A percentile compares a stretch with the other conserved stretches of the same genome.
Conservation (phyloP, 2,113 vertebrate species). For the Hyperopisus bebe region DNA sequence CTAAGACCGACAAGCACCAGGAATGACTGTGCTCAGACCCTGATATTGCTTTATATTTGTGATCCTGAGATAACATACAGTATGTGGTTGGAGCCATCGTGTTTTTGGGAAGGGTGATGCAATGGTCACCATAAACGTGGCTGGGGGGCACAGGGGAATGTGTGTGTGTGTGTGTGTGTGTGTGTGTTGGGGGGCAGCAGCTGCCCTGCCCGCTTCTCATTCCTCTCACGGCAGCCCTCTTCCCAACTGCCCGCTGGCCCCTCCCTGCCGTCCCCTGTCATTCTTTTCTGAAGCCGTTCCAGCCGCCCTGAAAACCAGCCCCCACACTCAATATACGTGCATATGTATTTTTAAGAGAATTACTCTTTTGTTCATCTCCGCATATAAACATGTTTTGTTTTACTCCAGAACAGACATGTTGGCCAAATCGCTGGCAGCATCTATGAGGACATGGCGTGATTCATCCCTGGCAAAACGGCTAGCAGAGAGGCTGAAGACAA, state of each 20-base stretch:
- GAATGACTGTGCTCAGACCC: background rate
- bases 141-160: background rate
- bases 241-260: background rate
- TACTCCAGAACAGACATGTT: background rate
- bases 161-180: too few species aligned
- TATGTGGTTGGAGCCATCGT: background rate
- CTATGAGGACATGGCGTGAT: background rate
- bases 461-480: background rate
- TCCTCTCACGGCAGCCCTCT: background rate
- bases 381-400: conserved; percentile 3
- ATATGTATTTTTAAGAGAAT: background rate
- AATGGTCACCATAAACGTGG: background rate
- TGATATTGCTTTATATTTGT: background rate
- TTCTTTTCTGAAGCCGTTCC: background rate
- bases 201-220: conserved; percentile 14
- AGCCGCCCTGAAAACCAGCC: background rate
- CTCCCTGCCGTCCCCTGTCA: background rate
- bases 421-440: background rate
- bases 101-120: background rate
- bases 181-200: background rate
- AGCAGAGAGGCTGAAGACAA: background rate
- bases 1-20: background rate
- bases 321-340: background rate
- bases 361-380: background rate
- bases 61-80: background rate